Conservation (phyloP, 2,888 invertebrate genomes). For the Parochlus steinenii region DNA sequence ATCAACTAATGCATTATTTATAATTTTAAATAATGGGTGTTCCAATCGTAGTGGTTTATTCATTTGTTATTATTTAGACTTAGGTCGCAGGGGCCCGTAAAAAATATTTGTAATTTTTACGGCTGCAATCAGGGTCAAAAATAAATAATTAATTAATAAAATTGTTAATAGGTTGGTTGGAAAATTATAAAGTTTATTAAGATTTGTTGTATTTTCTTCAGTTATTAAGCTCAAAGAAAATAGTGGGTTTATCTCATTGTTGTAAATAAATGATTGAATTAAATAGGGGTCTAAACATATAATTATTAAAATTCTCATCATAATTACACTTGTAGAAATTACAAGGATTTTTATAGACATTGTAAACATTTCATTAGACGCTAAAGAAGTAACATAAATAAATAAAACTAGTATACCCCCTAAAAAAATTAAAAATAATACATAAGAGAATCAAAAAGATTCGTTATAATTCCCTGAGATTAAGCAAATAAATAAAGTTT, state of each 20-base stretch:
- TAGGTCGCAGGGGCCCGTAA: slow-evolving; percentile 35
- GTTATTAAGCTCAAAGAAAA: slow-evolving; percentile 20
- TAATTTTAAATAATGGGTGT: slow-evolving; percentile 37
- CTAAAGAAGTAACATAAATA: slow-evolving; percentile 44
- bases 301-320: slow-evolving; percentile 19
- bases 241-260: slow-evolving; percentile 25
- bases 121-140: slow-evolving; percentile 38
- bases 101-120: slow-evolving; percentile 42
- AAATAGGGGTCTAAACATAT: slow-evolving; percentile 20
- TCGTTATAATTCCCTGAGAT: slow-evolving; percentile 32
- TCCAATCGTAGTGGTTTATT: slow-evolving; percentile 32
- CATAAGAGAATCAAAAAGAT: slow-evolving; percentile 42
- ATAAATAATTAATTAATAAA: slow-evolving; percentile 40
- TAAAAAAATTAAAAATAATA: slow-evolving; percentile 43
- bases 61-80: slow-evolving; percentile 28
- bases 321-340: slow-evolving; percentile 18
- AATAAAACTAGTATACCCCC: slow-evolving; percentile 47
- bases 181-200: slow-evolving; percentile 37
- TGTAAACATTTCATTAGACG: slow-evolving; percentile 41
- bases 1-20: slow-evolving; percentile 40
- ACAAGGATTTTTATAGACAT: slow-evolving; percentile 24
- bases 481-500: slow-evolving; percentile 34
- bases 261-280: slow-evolving; percentile 25
- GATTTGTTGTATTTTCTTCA: slow-evolving; percentile 31
- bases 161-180: slow-evolving; percentile 34